Evolutionary conservation across 2,888 invertebrate species (phyloP), one percentile per base, ranked within the genome.

Genomic region (Leptopilina syphax): DNA sequence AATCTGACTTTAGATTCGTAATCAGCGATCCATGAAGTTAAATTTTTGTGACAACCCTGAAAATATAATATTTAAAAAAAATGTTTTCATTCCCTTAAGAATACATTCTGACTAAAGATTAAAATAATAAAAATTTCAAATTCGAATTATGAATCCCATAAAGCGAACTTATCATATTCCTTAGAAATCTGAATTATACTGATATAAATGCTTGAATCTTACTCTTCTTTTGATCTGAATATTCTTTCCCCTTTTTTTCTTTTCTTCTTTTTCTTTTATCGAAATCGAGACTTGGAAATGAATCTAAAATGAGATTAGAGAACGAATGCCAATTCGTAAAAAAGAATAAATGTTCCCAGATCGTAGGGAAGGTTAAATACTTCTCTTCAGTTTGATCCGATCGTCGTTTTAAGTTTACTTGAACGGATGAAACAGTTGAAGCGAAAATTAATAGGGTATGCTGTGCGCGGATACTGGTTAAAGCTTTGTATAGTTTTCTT

Each of bases 351-450:
- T n/a, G 73, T 57, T 50, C n/a, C 57, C 34, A 3, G 8, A 73
- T 57, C n/a, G 41, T n/a, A 54, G 57, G 57, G 8, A 34, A 34
- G 54, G 27, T 73, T 73, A 73, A 73, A 73, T 73, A 73, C 57
- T 54, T 24, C 54, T 57, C n/a, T 50, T 70, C 34, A 57, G 34
- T 34, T 73, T 34, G n/a, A 73, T 73, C 12, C n/a, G 13, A 57
- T 73, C 27, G 34, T 73, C 41, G 34, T 57, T 73, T 57, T 3
- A 73, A 73, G 57, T 34, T 12, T 34, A 27, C 54, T 60, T 34
- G 8, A 73, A 60, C 57, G 34, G 34, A 34, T 57, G 57, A 73
- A 73, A 73, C 73, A 73, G 57, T 73, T 73, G 34, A 41, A 73
- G 57, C 54, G 57, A 54, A 73, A 73, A 73, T 73, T 73, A 57